Evolutionary conservation across 1,140 invertebrate genomes (phyloP).

Genomic region (Caenorhabditis briggsae): DNA sequence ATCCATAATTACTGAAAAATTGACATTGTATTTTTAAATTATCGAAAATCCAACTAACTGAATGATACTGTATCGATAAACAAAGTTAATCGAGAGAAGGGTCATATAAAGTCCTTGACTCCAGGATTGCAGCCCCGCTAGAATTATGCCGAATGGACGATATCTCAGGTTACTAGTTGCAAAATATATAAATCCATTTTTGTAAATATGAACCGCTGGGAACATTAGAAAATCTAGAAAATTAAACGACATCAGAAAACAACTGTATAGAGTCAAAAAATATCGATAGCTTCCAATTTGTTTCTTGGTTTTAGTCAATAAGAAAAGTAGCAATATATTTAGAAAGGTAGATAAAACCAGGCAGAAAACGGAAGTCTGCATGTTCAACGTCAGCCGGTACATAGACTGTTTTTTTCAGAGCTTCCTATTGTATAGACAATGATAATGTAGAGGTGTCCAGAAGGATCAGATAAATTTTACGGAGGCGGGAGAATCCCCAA

Average conservation of each 20-base stretch:
- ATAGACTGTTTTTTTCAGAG: too few species aligned
- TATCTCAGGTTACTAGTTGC: not conserved
- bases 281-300: not conserved
- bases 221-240: constrained; percentile 4
- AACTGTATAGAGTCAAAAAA: not conserved
- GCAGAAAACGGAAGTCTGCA: not conserved
- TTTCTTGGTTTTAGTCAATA: not conserved
- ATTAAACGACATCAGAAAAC: not conserved
- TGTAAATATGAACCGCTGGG: not conserved
- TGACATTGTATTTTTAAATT: not conserved
- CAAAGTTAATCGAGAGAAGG: not conserved
- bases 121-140: not conserved
- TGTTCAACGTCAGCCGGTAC: not conserved
- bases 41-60: not conserved
- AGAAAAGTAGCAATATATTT: not conserved
- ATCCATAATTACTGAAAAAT: not conserved
- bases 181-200: not conserved
- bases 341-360: not conserved
- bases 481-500: too few species aligned
- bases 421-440: too few species aligned
- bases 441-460: too few species aligned
- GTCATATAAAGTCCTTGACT: constrained; percentile 3
- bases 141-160: not conserved
- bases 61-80: not conserved
- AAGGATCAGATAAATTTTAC: too few species aligned